phyloP scores from a whole-genome alignment of 2,113 vertebrate genomes.

The Hoplias malabaricus region DNA sequence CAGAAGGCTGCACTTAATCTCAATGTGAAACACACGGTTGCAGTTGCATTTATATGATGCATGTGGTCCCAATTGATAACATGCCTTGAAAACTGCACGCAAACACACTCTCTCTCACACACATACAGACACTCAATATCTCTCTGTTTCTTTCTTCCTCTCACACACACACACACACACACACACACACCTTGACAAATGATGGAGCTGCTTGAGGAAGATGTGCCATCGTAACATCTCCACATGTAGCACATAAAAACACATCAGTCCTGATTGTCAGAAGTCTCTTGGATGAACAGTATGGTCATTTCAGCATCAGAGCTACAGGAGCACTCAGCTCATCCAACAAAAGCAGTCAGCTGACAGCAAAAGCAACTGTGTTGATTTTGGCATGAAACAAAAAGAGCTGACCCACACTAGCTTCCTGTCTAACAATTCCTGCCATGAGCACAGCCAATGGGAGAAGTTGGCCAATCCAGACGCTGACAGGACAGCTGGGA shows the following conservation, averaged over 20 bases:
- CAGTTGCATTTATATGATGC: slow-evolving; percentile 21
- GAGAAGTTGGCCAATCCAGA: background rate
- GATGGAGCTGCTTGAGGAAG: background rate
- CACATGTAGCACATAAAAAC: background rate
- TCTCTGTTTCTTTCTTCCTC: too few relatives aligned
- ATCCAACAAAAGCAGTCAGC: slow-evolving; percentile 16
- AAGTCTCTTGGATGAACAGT: background rate
- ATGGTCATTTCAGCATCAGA: slow-evolving; percentile 12
- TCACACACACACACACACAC: background rate
- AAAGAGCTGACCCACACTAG: background rate
- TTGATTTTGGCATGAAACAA: slow-evolving; percentile 9
- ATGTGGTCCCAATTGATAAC: slow-evolving; percentile 35
- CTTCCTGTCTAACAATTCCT: slow-evolving; percentile 20
- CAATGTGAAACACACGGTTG: slow-evolving; percentile 44
- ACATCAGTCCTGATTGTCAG: slow-evolving; percentile 19
- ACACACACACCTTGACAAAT: slow-evolving; percentile 25
- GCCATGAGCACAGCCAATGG: background rate
- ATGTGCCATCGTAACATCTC: slow-evolving; percentile 4
- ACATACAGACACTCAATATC: too few relatives aligned
- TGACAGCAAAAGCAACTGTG: background rate
- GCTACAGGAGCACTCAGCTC: background rate
- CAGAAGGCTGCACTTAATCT: slow-evolving; percentile 32
- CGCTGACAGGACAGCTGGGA: background rate
- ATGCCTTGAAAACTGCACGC: slow-evolving; percentile 23
- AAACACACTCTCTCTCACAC: slow-evolving; percentile 1